Conservation (phyloP, 2,113 vertebrate species). For the Lynx canadensis region DNA sequence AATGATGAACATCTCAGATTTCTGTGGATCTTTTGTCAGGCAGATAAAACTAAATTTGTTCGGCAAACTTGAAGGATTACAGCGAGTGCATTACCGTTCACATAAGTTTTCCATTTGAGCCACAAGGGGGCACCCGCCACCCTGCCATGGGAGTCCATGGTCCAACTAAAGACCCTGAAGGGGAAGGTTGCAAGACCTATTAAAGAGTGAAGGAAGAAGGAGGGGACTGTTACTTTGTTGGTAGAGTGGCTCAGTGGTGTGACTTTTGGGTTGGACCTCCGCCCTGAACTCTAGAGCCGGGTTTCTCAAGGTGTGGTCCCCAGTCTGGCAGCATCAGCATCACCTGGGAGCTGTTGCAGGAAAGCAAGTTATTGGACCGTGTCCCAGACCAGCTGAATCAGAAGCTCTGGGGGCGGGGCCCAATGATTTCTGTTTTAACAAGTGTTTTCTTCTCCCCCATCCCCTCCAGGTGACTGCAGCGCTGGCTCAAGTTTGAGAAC, state of each 20-base stretch:
- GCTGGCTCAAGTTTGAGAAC: not conserved
- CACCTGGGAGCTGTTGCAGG: not conserved
- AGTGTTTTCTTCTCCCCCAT: not conserved
- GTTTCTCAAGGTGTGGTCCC: not conserved
- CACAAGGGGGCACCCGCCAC: constrained; percentile 62
- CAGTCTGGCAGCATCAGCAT: not conserved
- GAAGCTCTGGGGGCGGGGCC: not conserved
- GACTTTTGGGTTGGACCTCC: not conserved
- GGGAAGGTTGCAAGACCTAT: not conserved
- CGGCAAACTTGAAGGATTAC: not conserved
- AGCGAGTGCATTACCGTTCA: not conserved
- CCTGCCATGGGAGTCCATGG: not conserved
- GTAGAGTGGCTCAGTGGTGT: not conserved
- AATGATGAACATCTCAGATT: not conserved
- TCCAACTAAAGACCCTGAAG: not conserved
- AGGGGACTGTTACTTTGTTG: not conserved
- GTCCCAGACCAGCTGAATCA: not conserved
- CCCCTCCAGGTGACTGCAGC: not conserved
- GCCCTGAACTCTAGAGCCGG: not conserved
- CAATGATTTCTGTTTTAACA: not conserved
- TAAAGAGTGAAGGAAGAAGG: not conserved
- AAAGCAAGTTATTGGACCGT: not conserved
- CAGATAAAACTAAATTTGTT: not conserved
- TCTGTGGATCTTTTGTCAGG: not conserved
- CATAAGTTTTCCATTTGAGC: not conserved